A percentile compares a stretch with the other conserved stretches of the same genome.
Conservation (phyloP, 2,888 invertebrate genomes). For the Thymelicus acteon region DNA sequence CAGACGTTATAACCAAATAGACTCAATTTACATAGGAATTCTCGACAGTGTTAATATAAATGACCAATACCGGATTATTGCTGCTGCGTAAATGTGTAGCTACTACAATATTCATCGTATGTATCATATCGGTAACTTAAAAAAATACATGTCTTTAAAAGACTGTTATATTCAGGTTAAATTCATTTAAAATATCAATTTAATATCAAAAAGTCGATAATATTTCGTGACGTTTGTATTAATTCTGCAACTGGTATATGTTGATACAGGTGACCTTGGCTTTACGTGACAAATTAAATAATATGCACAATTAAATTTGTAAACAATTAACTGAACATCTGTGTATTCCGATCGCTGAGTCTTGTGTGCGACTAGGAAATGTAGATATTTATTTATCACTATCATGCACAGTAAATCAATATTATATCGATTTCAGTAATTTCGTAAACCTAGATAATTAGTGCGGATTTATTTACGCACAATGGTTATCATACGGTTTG, state of each 20-base stretch:
- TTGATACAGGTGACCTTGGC: not conserved
- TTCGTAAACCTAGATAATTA: not conserved
- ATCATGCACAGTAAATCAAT: not conserved
- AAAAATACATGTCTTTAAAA: no score
- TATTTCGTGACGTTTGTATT: not conserved
- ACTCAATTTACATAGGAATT: slow-evolving; percentile 3
- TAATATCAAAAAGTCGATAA: not conserved
- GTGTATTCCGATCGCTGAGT: no score
- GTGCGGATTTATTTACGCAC: slow-evolving; percentile 11
- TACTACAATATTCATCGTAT: no score
- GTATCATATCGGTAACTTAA: no score
- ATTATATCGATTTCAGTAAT: not conserved
- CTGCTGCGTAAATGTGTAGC: not conserved
- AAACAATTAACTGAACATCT: not conserved
- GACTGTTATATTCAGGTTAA: no score
- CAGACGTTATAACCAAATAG: not conserved
- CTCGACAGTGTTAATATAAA: not conserved
- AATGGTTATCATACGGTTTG: slow-evolving; percentile 20
- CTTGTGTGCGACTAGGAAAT: no score
- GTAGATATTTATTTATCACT: not conserved
- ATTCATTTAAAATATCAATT: not conserved
- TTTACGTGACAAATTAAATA: not conserved
- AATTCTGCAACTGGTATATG: not conserved
- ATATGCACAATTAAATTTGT: slow-evolving; percentile 1
- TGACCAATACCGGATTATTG: not conserved